Evolutionary conservation across 2,797 vertebrate genomes (phyloP).

Genomic region (Artibeus jamaicensis): DNA sequence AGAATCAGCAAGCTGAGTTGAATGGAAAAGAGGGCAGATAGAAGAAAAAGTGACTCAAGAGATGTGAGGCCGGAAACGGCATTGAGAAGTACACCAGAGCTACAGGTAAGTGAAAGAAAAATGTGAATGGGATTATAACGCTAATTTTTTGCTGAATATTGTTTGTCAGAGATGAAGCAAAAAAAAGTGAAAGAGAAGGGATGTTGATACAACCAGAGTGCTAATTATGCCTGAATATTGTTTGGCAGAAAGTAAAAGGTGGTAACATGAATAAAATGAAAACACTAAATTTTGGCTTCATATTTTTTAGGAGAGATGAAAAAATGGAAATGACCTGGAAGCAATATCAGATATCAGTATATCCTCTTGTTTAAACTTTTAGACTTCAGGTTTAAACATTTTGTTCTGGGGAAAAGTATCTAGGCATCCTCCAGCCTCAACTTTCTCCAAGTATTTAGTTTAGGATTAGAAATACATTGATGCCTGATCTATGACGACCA

Average conservation of each 20-base stretch:
- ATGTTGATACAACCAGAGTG: not conserved
- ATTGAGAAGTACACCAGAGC: not conserved
- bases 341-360: not conserved
- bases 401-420: not conserved
- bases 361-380: conserved; percentile 22
- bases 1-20: not conserved
- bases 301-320: not conserved
- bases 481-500: not conserved
- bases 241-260: not conserved
- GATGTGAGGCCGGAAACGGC: not conserved
- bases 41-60: not conserved
- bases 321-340: conserved; percentile 16
- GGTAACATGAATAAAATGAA: not conserved
- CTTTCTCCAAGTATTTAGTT: not conserved
- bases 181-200: not conserved
- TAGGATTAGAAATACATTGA: not conserved
- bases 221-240: conserved; percentile 1
- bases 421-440: not conserved
- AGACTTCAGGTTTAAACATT: conserved; percentile 32
- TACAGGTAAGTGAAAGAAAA: not conserved
- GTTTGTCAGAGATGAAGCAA: not conserved
- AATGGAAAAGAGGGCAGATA: not conserved
- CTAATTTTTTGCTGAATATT: not conserved
- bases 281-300: not conserved
- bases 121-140: not conserved